These are phyloP conservation scores for Phalacrocorax aristotelis DNA, from an alignment of 2,113 vertebrate genomes.

Conservation along the genomic window DNA sequence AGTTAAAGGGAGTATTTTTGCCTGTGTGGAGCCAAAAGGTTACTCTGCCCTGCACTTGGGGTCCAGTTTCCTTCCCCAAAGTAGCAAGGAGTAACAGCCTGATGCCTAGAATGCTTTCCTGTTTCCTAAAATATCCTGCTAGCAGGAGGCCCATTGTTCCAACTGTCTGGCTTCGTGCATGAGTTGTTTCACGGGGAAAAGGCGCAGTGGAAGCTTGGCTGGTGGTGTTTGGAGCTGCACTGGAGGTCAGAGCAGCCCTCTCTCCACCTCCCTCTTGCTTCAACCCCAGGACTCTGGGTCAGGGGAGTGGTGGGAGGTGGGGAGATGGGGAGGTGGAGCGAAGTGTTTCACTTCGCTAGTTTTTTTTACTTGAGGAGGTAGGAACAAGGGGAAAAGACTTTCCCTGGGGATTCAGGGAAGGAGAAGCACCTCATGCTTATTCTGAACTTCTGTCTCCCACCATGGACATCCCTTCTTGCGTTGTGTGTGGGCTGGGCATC, in stretches of 20 bases:
- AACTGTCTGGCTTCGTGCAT: accelerated
- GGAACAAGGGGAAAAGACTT: neutral
- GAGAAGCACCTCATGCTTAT: accelerated
- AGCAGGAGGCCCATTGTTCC: neutral
- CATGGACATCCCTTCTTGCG: neutral
- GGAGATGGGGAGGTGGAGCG: accelerated
- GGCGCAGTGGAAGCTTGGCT: neutral
- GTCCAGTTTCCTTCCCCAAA: neutral
- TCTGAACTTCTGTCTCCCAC: neutral
- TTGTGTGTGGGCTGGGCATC: neutral
- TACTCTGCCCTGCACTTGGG: neutral
- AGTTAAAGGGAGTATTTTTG: neutral
- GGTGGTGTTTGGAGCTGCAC: neutral
- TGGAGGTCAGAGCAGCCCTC: neutral
- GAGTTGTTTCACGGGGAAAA: neutral
- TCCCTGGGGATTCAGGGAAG: neutral
- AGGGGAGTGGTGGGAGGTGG: neutral
- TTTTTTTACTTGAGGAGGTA: neutral
- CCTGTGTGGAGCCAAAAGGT: neutral
- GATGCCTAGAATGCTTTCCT: neutral
- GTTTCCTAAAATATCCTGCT: neutral
- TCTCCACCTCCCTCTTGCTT: neutral
- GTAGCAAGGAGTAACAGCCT: neutral
- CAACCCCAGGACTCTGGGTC: neutral
- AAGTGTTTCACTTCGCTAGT: neutral